Percentiles rank a stretch among this genome's conserved stretches.
Conservation (phyloP, 2,113 vertebrate species). For the Lagenorhynchus albirostris region DNA sequence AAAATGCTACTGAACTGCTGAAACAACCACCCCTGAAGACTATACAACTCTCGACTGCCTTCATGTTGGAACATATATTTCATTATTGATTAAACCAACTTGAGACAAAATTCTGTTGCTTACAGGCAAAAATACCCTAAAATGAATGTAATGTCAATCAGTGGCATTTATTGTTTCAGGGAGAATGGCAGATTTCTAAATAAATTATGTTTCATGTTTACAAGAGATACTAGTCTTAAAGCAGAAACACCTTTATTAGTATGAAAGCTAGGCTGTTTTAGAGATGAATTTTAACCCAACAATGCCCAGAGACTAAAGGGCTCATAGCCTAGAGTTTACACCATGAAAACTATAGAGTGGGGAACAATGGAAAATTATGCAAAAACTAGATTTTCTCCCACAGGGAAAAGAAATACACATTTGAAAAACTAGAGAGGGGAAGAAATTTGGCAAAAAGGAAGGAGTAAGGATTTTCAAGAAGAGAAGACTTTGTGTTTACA, state of each 20-base stretch:
- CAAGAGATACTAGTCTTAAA: background rate
- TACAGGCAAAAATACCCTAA: background rate
- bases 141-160: background rate
- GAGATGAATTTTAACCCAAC: background rate
- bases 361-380: background rate
- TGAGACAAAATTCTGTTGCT: background rate
- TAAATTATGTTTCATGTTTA: background rate
- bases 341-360: background rate
- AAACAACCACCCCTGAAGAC: background rate
- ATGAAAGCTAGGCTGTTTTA: background rate
- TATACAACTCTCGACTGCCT: accelerated
- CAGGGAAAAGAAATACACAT: background rate
- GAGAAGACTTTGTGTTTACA: background rate
- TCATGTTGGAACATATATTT: background rate
- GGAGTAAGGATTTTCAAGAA: background rate
- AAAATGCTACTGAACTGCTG: background rate
- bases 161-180: background rate
- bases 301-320: background rate
- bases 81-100: background rate
- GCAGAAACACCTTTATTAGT: background rate
- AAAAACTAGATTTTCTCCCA: background rate
- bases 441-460: background rate
- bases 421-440: background rate
- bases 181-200: background rate
- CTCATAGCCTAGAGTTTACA: background rate